These are phyloP conservation scores for Petromus typicus DNA, from an alignment of 2,113 vertebrate species.

Conservation along the genomic window DNA sequence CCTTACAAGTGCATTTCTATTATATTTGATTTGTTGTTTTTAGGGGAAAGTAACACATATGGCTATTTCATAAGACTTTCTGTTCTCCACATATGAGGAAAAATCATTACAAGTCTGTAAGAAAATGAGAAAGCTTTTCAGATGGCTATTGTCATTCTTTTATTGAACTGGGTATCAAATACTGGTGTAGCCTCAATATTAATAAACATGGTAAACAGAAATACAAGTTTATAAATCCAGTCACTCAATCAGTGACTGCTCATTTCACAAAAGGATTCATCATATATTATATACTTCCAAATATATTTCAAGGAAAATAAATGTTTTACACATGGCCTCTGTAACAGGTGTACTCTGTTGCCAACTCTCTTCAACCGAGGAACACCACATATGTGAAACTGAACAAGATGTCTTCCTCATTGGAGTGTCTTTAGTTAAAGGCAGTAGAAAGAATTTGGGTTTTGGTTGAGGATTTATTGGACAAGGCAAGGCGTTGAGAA, in stretches of 20 bases:
- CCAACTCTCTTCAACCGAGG: background rate
- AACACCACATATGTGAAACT: background rate
- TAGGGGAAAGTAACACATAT: background rate
- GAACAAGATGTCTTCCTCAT: constrained; percentile 9
- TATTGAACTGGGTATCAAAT: constrained; percentile 17
- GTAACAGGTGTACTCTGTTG: background rate
- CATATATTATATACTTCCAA: background rate
- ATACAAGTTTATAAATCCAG: background rate
- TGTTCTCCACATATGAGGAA: background rate
- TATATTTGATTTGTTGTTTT: constrained; percentile 33
- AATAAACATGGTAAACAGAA: constrained; percentile 8
- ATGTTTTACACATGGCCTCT: background rate
- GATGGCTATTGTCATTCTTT: background rate
- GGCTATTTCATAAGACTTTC: background rate
- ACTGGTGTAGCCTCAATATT: background rate
- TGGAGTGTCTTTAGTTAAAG: background rate
- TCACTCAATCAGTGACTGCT: background rate
- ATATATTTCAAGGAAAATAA: constrained; percentile 12
- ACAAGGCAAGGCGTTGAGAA: background rate
- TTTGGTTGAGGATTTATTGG: background rate
- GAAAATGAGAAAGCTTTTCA: constrained; percentile 32
- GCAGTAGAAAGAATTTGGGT: background rate
- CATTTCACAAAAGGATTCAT: background rate
- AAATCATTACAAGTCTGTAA: constrained; percentile 14
- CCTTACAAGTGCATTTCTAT: constrained; percentile 49